Percentiles rank a stretch among this genome's conserved stretches.
Conservation (phyloP, 1,140 invertebrate species). For the Linepithema humile region DNA sequence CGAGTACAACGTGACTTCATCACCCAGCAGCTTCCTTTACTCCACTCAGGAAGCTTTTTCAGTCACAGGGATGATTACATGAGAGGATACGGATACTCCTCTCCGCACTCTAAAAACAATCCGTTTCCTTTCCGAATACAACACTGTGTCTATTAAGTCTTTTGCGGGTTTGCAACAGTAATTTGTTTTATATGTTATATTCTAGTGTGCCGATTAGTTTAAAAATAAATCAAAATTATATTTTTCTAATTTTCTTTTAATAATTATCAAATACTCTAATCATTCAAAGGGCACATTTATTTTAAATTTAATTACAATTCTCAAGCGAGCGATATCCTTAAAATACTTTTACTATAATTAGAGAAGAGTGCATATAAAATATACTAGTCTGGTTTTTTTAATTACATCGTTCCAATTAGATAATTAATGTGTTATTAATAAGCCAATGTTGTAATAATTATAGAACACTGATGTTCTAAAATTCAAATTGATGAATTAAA, state of each 20-base stretch:
- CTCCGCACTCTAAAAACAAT: slow-evolving; percentile 37
- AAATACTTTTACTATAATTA: too few species aligned
- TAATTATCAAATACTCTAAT: too few species aligned
- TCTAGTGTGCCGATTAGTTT: background rate
- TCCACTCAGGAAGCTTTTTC: slow-evolving; percentile 30
- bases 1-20: slow-evolving; percentile 71
- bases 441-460: too few species aligned
- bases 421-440: too few species aligned
- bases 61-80: slow-evolving; percentile 52
- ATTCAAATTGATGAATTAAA: too few species aligned
- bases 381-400: too few species aligned
- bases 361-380: too few species aligned
- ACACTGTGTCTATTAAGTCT: background rate
- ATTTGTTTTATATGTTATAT: slow-evolving; percentile 7
- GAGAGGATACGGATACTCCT: slow-evolving; percentile 39
- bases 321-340: too few species aligned
- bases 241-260: background rate
- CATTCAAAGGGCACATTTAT: too few species aligned
- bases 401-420: too few species aligned
- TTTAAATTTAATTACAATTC: too few species aligned
- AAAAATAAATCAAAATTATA: background rate
- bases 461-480: too few species aligned
- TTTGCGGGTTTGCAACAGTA: background rate
- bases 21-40: slow-evolving; percentile 24
- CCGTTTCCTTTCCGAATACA: slow-evolving; percentile 5